Evolutionary conservation across 2,888 invertebrate species (phyloP).

Genomic region (Amphipoea lucens): DNA sequence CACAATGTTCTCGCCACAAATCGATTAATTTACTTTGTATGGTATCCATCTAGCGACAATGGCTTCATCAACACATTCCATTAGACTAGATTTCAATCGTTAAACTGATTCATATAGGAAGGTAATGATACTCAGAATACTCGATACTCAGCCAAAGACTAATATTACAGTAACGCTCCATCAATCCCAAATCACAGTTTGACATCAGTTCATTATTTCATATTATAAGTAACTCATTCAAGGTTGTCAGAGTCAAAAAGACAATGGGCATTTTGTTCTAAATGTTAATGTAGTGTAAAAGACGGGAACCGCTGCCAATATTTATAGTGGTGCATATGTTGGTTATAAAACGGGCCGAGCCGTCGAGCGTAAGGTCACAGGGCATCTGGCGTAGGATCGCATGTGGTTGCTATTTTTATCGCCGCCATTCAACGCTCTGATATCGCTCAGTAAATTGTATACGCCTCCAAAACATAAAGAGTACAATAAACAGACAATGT

Average conservation of each 20-base stretch:
- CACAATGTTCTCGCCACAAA: slow-evolving; percentile 13
- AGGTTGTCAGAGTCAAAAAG: slow-evolving; percentile 61
- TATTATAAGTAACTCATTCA: slow-evolving; percentile 45
- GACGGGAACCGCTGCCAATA: slow-evolving; percentile 76
- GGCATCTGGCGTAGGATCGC: slow-evolving; percentile 86
- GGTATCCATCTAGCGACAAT: slow-evolving; percentile 34
- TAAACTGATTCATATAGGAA: slow-evolving; percentile 11
- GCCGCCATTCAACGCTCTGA: slow-evolving; percentile 82
- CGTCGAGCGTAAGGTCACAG: slow-evolving; percentile 84
- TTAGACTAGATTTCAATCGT: not conserved
- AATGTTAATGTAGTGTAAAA: slow-evolving; percentile 80
- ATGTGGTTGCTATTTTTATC: slow-evolving; percentile 88
- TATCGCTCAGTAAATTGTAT: slow-evolving; percentile 76
- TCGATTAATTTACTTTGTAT: slow-evolving; percentile 47
- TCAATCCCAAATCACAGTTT: slow-evolving; percentile 63
- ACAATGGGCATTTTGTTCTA: slow-evolving; percentile 74
- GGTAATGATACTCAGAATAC: slow-evolving; percentile 18
- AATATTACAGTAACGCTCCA: slow-evolving; percentile 65
- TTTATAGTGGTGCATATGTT: slow-evolving; percentile 78
- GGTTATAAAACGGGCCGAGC: slow-evolving; percentile 74
- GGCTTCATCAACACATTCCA: slow-evolving; percentile 36
- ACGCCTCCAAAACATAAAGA: slow-evolving; percentile 70
- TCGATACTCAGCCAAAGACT: slow-evolving; percentile 58
- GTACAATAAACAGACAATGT: slow-evolving; percentile 49
- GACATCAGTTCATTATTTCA: slow-evolving; percentile 65